Evolutionary conservation across 2,113 vertebrate species (phyloP).

Genomic region (Callipepla californica): DNA sequence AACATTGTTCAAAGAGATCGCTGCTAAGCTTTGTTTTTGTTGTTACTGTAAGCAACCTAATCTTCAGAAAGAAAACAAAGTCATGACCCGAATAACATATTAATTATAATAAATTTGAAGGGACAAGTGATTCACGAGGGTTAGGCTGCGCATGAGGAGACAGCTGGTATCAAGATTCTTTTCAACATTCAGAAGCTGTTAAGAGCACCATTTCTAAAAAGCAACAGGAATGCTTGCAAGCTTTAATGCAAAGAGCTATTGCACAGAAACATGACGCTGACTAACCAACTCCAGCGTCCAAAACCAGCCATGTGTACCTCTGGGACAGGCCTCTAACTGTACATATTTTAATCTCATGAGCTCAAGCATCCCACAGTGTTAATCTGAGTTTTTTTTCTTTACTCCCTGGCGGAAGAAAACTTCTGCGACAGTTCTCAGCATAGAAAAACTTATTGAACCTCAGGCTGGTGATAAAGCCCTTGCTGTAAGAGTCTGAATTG

Average conservation of each 20-base stretch:
- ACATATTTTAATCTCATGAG: background rate
- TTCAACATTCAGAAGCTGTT: background rate
- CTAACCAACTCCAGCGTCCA: too few relatives aligned
- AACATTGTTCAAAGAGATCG: background rate
- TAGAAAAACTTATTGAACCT: background rate
- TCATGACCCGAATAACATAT: background rate
- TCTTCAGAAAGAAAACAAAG: background rate
- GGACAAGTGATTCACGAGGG: background rate
- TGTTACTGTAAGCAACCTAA: background rate
- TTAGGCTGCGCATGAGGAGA: background rate
- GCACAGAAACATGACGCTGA: background rate
- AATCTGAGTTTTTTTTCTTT: background rate
- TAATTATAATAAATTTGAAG: background rate
- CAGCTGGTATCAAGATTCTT: background rate
- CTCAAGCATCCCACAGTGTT: background rate
- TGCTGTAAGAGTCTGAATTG: background rate
- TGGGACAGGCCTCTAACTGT: background rate
- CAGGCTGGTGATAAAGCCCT: background rate
- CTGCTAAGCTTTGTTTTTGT: background rate
- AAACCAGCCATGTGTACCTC: background rate
- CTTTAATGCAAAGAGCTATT: background rate
- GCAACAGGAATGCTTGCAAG: background rate
- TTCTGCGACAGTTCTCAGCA: background rate
- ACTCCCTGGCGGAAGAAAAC: background rate
- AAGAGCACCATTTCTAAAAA: background rate